A percentile compares a stretch with the other conserved stretches of the same genome.
Evolutionary conservation across 2,797 vertebrate genomes (phyloP).

Genomic region (Sebastolobus altivelis): DNA sequence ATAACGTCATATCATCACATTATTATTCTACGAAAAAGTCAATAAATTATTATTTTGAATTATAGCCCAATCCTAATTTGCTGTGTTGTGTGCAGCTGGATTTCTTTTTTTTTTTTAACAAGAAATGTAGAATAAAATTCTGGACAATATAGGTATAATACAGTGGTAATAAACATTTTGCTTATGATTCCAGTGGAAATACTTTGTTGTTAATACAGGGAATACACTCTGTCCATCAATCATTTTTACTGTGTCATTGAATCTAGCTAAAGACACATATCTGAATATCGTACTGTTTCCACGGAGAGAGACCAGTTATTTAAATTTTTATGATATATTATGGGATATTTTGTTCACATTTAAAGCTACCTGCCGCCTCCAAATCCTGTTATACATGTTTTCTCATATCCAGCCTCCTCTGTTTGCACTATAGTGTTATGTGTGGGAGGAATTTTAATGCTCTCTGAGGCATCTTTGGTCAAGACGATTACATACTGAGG

Average conservation of each 20-base stretch:
- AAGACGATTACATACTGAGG: constrained; percentile 74
- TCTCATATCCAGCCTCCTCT: constrained; percentile 59
- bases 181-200: background rate
- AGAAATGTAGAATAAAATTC: background rate
- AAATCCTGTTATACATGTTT: constrained; percentile 65
- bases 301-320: background rate
- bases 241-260: background rate
- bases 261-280: background rate
- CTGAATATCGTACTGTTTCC: background rate
- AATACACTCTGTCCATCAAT: background rate
- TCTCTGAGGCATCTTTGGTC: constrained; percentile 74
- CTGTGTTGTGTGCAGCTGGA: constrained; percentile 2
- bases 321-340: constrained; percentile 4
- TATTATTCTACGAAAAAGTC: background rate
- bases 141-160: background rate
- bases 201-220: background rate
- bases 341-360: constrained; percentile 20
- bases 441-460: constrained; percentile 80
- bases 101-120: background rate
- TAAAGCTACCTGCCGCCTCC: constrained; percentile 33
- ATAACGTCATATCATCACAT: background rate
- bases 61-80: background rate
- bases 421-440: constrained; percentile 60
- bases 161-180: background rate
- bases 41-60: background rate